Conservation (phyloP, 53 echinoderm and acorn worm genomes). For the Temnopleurus reevesii region DNA sequence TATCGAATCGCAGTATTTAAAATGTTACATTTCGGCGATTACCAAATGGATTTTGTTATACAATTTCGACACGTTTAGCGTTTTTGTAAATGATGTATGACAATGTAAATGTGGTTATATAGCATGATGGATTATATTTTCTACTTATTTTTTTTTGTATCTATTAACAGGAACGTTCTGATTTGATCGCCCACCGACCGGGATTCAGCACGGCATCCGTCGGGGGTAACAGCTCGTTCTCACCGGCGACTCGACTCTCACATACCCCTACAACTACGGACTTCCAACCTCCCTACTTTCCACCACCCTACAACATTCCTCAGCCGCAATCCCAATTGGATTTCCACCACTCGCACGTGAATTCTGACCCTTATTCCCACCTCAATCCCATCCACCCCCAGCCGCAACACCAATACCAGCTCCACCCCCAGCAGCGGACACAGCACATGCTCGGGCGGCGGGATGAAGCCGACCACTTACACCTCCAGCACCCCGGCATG, state of each 20-base stretch:
- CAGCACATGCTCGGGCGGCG: conserved; percentile 88
- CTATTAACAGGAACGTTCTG: conserved; percentile 96
- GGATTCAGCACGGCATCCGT: conserved; percentile 97
- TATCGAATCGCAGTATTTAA: too few species aligned
- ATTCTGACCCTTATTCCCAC: conserved; percentile 97
- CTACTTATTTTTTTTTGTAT: neutral
- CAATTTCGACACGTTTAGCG: too few species aligned
- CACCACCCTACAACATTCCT: conserved; percentile 99
- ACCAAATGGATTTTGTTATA: too few species aligned
- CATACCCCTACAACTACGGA: conserved; percentile 98
- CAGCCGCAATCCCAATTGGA: conserved; percentile 98
- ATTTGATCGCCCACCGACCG: conserved; percentile 93
- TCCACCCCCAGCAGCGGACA: conserved; percentile 93
- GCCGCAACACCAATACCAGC: conserved; percentile 95
- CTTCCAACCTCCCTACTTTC: conserved; percentile 99
- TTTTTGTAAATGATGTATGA: neutral
- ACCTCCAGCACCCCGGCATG: conserved; percentile 97
- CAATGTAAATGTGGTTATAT: neutral
- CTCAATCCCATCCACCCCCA: conserved; percentile 98
- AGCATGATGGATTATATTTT: conserved; percentile 14
- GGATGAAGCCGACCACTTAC: conserved; percentile 89
- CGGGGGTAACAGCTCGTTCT: conserved; percentile 95
- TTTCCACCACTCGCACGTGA: conserved; percentile 98
- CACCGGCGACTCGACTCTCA: conserved; percentile 94
- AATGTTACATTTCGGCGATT: too few species aligned